Percentiles rank a stretch among this genome's conserved stretches.
These are phyloP conservation scores for Manacus vitellinus DNA, from an alignment of 2,113 vertebrate species.

Conservation along the genomic window DNA sequence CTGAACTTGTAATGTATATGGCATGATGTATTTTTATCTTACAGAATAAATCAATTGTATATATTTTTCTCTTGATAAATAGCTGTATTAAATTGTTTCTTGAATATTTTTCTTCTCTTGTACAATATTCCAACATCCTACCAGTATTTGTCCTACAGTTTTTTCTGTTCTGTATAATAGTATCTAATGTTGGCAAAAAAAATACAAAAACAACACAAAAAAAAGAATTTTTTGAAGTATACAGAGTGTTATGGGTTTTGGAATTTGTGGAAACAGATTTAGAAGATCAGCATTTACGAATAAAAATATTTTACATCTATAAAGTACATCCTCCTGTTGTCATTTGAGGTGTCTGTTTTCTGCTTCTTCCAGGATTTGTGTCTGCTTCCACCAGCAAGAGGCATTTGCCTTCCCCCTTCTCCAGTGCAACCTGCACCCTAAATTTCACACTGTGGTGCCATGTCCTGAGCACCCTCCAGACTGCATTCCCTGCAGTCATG, in stretches of 20 bases:
- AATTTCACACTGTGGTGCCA: rapidly evolving
- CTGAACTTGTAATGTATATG: conserved; percentile 96
- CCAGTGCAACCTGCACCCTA: rapidly evolving
- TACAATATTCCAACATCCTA: conserved; percentile 93
- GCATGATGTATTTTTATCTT: conserved; percentile 99
- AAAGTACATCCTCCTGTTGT: neutral
- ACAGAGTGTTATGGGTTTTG: conserved; percentile 95
- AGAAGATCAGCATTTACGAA: conserved; percentile 98
- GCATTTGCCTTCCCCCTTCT: rapidly evolving
- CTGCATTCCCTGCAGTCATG: rapidly evolving
- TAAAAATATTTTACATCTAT: conserved; percentile 99
- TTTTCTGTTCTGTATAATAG: conserved; percentile 93
- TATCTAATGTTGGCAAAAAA: conserved; percentile 87
- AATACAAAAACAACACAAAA: conserved; percentile 29
- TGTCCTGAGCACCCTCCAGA: rapidly evolving
- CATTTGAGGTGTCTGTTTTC: neutral
- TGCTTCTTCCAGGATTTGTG: neutral
- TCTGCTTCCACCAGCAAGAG: rapidly evolving
- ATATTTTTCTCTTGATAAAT: conserved; percentile 99
- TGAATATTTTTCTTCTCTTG: conserved; percentile 99
- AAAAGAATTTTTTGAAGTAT: conserved; percentile 89
- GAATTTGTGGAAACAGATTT: conserved; percentile 98
- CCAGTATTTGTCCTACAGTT: conserved; percentile 95
- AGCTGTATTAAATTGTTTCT: conserved; percentile 98
- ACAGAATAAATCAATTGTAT: conserved; percentile 99